Percentiles rank a stretch among this genome's conserved stretches.
phyloP scores from a whole-genome alignment of 2,888 invertebrate genomes.

The Euproctis similis region DNA sequence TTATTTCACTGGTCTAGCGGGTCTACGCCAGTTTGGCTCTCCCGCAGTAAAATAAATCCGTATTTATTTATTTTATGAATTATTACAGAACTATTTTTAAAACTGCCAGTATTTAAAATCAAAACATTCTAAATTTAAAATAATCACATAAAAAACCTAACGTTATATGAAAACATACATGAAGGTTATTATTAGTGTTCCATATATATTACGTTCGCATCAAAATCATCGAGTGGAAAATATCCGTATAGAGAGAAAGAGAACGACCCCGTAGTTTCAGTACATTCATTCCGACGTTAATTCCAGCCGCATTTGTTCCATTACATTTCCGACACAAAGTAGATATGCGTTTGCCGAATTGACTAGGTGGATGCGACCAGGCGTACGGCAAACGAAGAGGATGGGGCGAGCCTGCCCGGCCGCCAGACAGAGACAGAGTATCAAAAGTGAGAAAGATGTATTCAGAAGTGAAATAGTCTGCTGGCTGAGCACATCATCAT shows the following conservation, averaged over 20 bases:
- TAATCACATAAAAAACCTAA: no score
- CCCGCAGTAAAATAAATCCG: no score
- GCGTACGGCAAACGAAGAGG: slow-evolving; percentile 55
- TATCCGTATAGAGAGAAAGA: slow-evolving; percentile 62
- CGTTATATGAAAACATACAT: slow-evolving; percentile 39
- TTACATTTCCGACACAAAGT: slow-evolving; percentile 77
- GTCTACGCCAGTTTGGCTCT: no score
- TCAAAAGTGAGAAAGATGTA: slow-evolving; percentile 78
- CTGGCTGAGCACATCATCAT: slow-evolving; percentile 87
- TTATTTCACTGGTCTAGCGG: no score
- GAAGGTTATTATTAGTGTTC: slow-evolving; percentile 55
- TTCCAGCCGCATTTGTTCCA: slow-evolving; percentile 76
- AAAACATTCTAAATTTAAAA: no score
- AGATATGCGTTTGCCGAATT: slow-evolving; percentile 75
- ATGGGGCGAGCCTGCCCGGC: slow-evolving; percentile 37
- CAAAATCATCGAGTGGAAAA: slow-evolving; percentile 73
- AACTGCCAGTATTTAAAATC: no score
- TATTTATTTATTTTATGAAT: no score
- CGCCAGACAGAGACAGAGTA: slow-evolving; percentile 50
- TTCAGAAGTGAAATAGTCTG: slow-evolving; percentile 84
- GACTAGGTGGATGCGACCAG: slow-evolving; percentile 74
- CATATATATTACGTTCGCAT: slow-evolving; percentile 63
- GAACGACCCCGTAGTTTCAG: slow-evolving; percentile 65
- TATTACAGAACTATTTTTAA: no score
- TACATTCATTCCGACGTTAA: slow-evolving; percentile 74